Evolutionary conservation across 2,888 invertebrate species (phyloP), one percentile per base, ranked within the genome.

Genomic region (Apoda limacodes): DNA sequence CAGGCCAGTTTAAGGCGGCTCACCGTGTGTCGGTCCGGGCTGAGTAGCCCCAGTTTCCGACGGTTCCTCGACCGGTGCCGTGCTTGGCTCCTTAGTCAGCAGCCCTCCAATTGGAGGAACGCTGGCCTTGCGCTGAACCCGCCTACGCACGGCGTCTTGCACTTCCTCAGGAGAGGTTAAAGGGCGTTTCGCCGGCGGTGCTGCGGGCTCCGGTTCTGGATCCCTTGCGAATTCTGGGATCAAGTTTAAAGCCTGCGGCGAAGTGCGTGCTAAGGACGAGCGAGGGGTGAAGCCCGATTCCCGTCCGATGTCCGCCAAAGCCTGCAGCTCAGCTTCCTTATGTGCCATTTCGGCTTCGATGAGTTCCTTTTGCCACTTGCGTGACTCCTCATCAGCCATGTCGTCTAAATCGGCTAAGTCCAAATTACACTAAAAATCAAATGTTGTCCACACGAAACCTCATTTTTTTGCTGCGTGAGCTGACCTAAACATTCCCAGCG

Each of bases 141-240:
- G 6, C 6, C 25, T 3, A 12, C 31, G 32, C 1, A 25, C 11
- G 3, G 28, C 22, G 1, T 28, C 25, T 19, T 28, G 31, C 3
- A 31, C 25, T 5, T 30, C 30, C 9, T 35, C 34, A 4, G 27
- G 30, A 2, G 30, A 30, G 2, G 24, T 13, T 1, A 30, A 10
- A 1, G 4, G 21, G 2, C 30, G 23, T 13, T 30, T 30, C 1
- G 11, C 4, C 1, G 20, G 15, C 0, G 21, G 11, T n/a, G 13
- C n/a, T 9, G 9, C 17, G 12, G 19, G 13, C n/a, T 1, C 3
- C 2, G 13, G n/a, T 1, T 24, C 13, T n/a, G n/a, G n/a, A n/a
- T n/a, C n/a, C n/a, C n/a, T n/a, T n/a, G n/a, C n/a, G n/a, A n/a
- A n/a, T n/a, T n/a, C n/a, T n/a, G n/a, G n/a, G n/a, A n/a, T n/a